Evolutionary conservation across 2,113 vertebrate species (phyloP), one percentile per base, ranked within the genome.

Genomic region (Vidua macroura): DNA sequence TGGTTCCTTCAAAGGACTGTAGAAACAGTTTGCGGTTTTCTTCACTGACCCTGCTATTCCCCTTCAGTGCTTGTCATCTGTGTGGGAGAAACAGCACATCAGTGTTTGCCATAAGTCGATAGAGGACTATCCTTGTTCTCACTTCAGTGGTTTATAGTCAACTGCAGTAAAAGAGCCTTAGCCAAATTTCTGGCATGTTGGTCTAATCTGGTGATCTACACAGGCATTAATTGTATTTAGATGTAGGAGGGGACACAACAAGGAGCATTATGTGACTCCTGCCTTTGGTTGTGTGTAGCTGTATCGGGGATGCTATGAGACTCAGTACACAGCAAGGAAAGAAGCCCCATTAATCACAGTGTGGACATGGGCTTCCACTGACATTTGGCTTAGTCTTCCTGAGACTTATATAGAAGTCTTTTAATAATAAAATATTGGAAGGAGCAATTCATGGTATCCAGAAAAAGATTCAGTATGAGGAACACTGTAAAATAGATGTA

Each of bases 341-440:
- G 44, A 79, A 79, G 43, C 5, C 23, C 68, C 33, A 55, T 14
- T 60, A 39, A 41, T 83, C 21, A 62, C 30, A 52, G 13, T 1
- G 0, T 6, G 1, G 25, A 59, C 3, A 0, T 12, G 10, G 20
- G 15, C 35, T 41, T 58, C 46, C 2, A 2, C 10, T 85, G 33
- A 90, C 15, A 70, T 86, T 83, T 66, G 25, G 2, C 17, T 46
- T 70, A 55, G 30, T 15, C 23, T 70, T 78, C 53, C n/a, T 55
- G 48, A 17, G 15, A 51, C 35, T 87, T 78, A 15, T 7, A 24
- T 49, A 27, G 12, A 80, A 33, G 9, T 67, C 15, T 72, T 81
- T n/a, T 60, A 84, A 60, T 77, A 60, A 55, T 60, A 73, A 83
- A 89, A 53, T 16, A 37, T 11, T 66, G 11, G n/a, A 74, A 86